phyloP scores from a whole-genome alignment of 1,140 invertebrate genomes.

The Leptoteleia sp. region DNA sequence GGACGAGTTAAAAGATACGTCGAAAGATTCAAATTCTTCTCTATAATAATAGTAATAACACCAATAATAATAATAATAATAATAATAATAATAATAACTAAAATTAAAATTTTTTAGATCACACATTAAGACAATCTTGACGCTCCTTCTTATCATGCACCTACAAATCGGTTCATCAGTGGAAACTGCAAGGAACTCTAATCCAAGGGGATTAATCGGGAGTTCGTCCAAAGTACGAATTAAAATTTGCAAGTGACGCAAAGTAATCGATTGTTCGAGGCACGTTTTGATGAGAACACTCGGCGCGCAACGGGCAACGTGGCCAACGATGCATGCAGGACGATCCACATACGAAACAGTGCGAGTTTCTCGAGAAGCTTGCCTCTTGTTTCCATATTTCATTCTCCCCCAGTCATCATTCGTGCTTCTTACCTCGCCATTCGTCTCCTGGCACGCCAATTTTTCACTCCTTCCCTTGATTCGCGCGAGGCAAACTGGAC shows the following conservation, averaged over 20 bases:
- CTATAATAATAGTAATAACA: no score
- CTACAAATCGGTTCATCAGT: no score
- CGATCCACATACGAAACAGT: conserved; percentile 82
- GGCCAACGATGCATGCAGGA: conserved; percentile 77
- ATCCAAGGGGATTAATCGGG: no score
- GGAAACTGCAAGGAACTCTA: no score
- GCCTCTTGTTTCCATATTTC: conserved; percentile 59
- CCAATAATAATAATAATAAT: no score
- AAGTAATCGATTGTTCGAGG: conserved; percentile 64
- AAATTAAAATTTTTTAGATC: no score
- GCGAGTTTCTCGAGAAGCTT: conserved; percentile 77
- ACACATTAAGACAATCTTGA: no score
- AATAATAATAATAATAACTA: no score
- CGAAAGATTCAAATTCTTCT: neutral
- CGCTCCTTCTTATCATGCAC: no score
- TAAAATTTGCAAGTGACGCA: conserved; percentile 32
- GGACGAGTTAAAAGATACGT: neutral
- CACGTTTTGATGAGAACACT: conserved; percentile 57
- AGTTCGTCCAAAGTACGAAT: neutral
- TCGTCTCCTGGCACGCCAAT: conserved; percentile 26
- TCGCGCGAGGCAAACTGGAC: neutral
- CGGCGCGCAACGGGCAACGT: conserved; percentile 73
- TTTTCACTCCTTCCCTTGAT: conserved; percentile 8
- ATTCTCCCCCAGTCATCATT: conserved; percentile 41
- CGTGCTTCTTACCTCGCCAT: conserved; percentile 52